A percentile compares a stretch with the other conserved stretches of the same genome.
Conservation (phyloP, 1,140 invertebrate genomes). For the Maconellicoccus hirsutus region DNA sequence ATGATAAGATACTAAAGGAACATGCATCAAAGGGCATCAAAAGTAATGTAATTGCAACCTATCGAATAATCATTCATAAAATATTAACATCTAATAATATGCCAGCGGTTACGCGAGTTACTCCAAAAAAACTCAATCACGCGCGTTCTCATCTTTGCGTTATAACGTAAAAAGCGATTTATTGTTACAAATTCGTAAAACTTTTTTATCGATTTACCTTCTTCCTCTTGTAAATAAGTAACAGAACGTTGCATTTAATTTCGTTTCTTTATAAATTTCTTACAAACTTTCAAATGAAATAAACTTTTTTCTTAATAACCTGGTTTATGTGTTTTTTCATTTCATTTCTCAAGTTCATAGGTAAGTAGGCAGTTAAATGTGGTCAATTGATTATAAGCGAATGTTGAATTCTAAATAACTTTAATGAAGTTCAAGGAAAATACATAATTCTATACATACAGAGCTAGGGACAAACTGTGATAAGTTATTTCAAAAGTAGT, state of each 20-base stretch:
- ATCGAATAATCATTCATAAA: constrained; percentile 45
- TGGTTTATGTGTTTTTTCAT: no score
- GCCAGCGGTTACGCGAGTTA: background rate
- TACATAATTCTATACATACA: no score
- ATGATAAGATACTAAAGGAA: constrained; percentile 38
- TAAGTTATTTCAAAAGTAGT: no score
- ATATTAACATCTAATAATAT: constrained; percentile 30
- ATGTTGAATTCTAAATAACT: no score
- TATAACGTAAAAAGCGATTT: background rate
- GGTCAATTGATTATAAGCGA: no score
- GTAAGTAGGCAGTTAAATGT: no score
- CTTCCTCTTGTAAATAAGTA: no score
- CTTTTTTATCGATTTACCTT: background rate
- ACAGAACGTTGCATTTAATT: background rate
- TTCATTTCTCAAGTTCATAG: no score
- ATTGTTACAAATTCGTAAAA: background rate
- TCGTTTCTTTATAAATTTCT: no score
- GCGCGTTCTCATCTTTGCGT: background rate
- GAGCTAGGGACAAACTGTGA: no score
- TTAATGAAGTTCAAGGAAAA: no score
- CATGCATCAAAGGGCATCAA: constrained; percentile 38
- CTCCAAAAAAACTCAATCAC: background rate
- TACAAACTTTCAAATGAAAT: background rate
- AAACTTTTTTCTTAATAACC: background rate
- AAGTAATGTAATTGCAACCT: constrained; percentile 45